Conservation (phyloP, 2,113 vertebrate genomes). For the Pteronura brasiliensis region DNA sequence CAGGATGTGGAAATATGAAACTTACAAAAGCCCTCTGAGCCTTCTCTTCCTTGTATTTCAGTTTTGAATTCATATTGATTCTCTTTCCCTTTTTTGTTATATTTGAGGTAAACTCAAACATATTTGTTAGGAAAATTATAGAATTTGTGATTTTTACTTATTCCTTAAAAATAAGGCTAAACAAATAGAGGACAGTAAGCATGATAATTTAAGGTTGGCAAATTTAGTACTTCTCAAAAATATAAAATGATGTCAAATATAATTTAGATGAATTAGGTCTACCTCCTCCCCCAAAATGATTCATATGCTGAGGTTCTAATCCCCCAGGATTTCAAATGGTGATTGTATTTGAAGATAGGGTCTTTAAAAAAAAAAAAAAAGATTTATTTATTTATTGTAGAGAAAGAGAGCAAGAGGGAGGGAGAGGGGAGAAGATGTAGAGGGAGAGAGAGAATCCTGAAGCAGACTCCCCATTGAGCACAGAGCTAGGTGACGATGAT, state of each 20-base stretch:
- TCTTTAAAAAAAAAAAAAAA: neutral
- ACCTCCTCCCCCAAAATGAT: neutral
- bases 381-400: neutral
- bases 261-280: neutral
- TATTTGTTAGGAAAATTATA: neutral
- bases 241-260: neutral
- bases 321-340: neutral
- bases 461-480: neutral
- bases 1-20: rapidly evolving
- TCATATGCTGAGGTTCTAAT: neutral
- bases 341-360: neutral
- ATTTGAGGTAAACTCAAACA: neutral
- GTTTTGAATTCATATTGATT: neutral
- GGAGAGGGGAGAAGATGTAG: neutral
- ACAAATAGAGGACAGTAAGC: neutral
- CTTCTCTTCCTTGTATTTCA: neutral
- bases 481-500: neutral
- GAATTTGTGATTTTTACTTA: neutral
- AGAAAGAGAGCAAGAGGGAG: neutral
- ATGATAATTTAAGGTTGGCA: neutral
- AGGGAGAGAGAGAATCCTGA: neutral
- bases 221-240: neutral
- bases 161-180: neutral
- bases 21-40: neutral
- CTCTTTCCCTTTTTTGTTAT: neutral